A percentile compares a stretch with the other conserved stretches of the same genome.
phyloP scores from a whole-genome alignment of 2,113 vertebrate species.

The Oreochromis spilurus region DNA sequence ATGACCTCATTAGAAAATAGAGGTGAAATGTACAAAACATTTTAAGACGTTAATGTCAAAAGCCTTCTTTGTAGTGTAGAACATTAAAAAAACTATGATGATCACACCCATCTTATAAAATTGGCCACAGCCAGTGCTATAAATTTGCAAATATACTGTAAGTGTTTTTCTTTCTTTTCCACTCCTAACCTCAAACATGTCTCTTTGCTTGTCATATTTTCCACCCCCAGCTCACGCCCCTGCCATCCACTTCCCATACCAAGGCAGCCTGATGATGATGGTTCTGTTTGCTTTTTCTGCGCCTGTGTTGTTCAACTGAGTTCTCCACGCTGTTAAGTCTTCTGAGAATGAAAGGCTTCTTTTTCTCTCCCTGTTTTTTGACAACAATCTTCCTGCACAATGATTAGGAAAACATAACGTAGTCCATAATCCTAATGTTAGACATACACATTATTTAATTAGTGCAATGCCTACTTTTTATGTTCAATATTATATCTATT shows the following conservation, averaged over 20 bases:
- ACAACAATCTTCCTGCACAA: background rate
- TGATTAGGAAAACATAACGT: background rate
- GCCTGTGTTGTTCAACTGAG: constrained; percentile 30
- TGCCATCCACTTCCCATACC: background rate
- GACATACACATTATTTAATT: background rate
- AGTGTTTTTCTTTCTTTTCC: background rate
- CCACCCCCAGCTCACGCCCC: background rate
- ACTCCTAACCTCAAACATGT: background rate
- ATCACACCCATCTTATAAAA: background rate
- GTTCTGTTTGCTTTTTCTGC: constrained; percentile 14
- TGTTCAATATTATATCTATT: background rate
- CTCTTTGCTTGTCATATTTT: background rate
- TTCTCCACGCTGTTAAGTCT: background rate
- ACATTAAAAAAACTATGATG: background rate
- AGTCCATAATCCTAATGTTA: background rate
- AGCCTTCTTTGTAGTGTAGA: background rate
- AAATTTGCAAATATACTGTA: background rate
- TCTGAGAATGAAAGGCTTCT: background rate
- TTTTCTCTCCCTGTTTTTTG: background rate
- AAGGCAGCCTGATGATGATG: constrained; percentile 6
- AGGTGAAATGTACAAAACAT: background rate
- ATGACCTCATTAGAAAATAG: background rate
- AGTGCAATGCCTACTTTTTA: background rate
- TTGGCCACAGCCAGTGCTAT: background rate
- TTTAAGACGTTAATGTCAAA: background rate